Conservation (phyloP, 2,888 invertebrate genomes). For the Philhelius pedissequus region DNA sequence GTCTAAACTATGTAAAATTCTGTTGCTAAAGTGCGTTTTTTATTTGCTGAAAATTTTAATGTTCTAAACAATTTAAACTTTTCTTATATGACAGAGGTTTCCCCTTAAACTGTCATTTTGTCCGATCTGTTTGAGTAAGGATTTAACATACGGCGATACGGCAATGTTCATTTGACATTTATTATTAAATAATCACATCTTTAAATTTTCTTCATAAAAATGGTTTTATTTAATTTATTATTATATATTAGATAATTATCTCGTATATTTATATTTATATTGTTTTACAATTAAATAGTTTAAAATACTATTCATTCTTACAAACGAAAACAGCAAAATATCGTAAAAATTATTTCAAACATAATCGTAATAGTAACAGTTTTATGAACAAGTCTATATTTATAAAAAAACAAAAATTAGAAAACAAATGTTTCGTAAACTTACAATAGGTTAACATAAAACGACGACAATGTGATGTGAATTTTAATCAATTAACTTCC, state of each 20-base stretch:
- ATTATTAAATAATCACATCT: background rate
- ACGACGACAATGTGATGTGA: background rate
- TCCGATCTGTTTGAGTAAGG: too few species aligned
- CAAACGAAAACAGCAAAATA: conserved; percentile 25
- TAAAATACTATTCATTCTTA: conserved; percentile 26
- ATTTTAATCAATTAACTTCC: background rate
- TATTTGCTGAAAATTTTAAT: too few species aligned
- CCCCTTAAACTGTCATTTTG: too few species aligned
- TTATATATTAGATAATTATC: conserved; percentile 21
- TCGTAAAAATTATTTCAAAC: conserved; percentile 35
- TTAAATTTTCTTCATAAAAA: conserved; percentile 39
- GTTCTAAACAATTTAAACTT: too few species aligned
- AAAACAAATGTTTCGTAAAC: background rate
- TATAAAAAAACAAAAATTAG: background rate
- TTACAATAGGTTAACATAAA: background rate
- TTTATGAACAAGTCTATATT: conserved; percentile 3
- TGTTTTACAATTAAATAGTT: conserved; percentile 51
- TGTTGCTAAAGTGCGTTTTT: too few species aligned
- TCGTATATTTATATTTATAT: conserved; percentile 37
- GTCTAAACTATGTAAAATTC: too few species aligned
- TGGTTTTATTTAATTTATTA: conserved; percentile 39
- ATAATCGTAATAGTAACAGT: conserved; percentile 43
- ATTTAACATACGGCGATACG: too few species aligned
- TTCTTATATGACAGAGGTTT: too few species aligned
- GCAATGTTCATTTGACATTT: too few species aligned